phyloP scores from a whole-genome alignment of 2,888 invertebrate species.

The Pseudoips prasinana region DNA sequence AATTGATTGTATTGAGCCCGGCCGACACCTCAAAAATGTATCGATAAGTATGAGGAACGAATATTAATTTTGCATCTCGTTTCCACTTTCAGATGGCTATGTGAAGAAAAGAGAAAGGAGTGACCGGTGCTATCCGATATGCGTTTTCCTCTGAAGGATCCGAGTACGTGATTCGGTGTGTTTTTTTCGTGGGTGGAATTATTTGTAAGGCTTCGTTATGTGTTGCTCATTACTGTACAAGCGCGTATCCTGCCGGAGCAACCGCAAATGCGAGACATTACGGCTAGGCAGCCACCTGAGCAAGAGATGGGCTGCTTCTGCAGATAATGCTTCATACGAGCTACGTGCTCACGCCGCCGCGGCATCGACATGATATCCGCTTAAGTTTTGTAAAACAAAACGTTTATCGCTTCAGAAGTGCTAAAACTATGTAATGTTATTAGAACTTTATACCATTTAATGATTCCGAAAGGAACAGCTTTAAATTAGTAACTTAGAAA shows the following conservation, averaged over 20 bases:
- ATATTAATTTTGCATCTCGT: conserved; percentile 60
- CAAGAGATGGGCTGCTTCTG: conserved; percentile 43
- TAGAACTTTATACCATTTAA: too few species aligned
- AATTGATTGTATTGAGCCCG: conserved; percentile 76
- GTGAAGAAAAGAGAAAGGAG: conserved; percentile 49
- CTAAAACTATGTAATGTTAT: too few species aligned
- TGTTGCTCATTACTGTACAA: conserved; percentile 80
- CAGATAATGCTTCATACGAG: conserved; percentile 62
- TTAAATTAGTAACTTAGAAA: too few species aligned
- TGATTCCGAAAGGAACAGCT: too few species aligned
- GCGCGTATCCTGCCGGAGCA: conserved; percentile 74
- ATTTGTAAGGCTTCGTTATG: conserved; percentile 81
- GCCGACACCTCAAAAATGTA: conserved; percentile 72
- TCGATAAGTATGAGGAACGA: conserved; percentile 47
- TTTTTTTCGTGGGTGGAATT: conserved; percentile 79
- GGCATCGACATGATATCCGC: conserved; percentile 32
- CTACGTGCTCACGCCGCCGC: conserved; percentile 39
- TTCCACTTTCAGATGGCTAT: conserved; percentile 27
- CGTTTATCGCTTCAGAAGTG: conserved; percentile 25
- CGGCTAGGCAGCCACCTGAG: conserved; percentile 64
- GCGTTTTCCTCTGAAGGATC: conserved; percentile 79
- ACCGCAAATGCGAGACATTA: conserved; percentile 79
- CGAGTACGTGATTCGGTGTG: conserved; percentile 77
- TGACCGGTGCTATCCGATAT: conserved; percentile 72
- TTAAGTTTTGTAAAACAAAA: conserved; percentile 42